A percentile compares a stretch with the other conserved stretches of the same genome.
Evolutionary conservation across 2,888 invertebrate genomes (phyloP).

Genomic region (Agrochola circellaris): DNA sequence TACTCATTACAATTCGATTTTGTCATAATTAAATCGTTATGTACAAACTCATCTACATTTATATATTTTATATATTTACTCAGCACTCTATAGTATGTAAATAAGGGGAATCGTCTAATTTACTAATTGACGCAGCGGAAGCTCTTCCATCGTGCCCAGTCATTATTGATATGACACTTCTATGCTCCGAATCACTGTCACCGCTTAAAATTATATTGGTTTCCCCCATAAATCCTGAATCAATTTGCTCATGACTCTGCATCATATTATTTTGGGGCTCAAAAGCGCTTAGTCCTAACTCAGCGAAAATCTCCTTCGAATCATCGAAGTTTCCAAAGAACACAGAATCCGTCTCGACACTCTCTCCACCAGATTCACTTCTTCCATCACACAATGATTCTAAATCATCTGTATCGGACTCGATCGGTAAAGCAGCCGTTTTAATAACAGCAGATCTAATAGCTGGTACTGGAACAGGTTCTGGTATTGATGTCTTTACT

Average conservation of each 20-base stretch:
- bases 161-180: constrained; percentile 88
- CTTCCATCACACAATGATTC: constrained; percentile 95
- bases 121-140: constrained; percentile 80
- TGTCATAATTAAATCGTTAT: constrained; percentile 42
- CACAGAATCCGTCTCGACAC: constrained; percentile 96
- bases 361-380: constrained; percentile 96
- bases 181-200: constrained; percentile 88
- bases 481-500: constrained; percentile 73
- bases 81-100: constrained; percentile 85
- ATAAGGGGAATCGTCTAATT: constrained; percentile 83
- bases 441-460: constrained; percentile 73
- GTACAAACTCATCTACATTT: constrained; percentile 58
- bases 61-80: constrained; percentile 45
- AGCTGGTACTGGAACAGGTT: constrained; percentile 71
- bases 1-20: constrained; percentile 34
- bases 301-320: constrained; percentile 84
- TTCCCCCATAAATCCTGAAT: constrained; percentile 87
- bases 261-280: constrained; percentile 75
- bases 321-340: constrained; percentile 94
- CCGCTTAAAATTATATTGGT: constrained; percentile 88
- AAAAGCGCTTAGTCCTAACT: constrained; percentile 79
- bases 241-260: constrained; percentile 83
- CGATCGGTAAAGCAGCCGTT: constrained; percentile 79
- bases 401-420: constrained; percentile 93
- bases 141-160: constrained; percentile 83